Base-by-base conservation (phyloP, 2,797 vertebrate genomes). In the Artibeus jamaicensis region DNA sequence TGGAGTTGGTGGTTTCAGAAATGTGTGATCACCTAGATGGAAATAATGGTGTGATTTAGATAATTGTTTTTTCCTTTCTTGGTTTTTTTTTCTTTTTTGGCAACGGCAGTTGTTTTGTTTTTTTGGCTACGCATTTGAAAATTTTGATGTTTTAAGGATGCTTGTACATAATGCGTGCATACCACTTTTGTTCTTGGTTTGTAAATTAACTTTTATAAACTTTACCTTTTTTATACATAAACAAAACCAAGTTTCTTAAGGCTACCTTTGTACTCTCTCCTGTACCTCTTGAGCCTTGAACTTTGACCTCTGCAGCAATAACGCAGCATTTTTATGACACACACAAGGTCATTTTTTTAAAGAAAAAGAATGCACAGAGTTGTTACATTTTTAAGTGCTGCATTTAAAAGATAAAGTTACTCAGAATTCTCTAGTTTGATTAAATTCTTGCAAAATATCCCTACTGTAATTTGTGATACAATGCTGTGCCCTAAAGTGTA, bases 181-280 rank as follows among this genome's bases (percentile, higher is more conserved):
- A 99, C 99, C 99, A 99, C 99, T 99, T 99, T 99, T 99, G 99
- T 99, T 99, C 99, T 99, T 99, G 98, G 99, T 99, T 99, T 99
- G 99, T 99, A 99, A 99, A 99, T 99, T 98, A 99, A 99, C 99
- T 99, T 99, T 99, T 99, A 99, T 99, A 99, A 99, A 99, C 99
- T 99, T 99, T 99, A 99, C 99, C 99, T 99, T 99, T 99, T 99
- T 99, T 99, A 99, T 99, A 99, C 99, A 99, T 99, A 99, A 98
- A 98, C 99, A 99, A 99, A 99, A 99, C 98, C 97, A 98, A 89
- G 97, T 99, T 99, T 99, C 99, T 99, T 99, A 99, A 99, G 98
- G 98, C 99, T 98, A 99, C 99, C 99, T 99, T 99, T 99, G 98
- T 99, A 99, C 99, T 99, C 99, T 99, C 99, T 98, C 97, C 98